Percentiles rank a stretch among this genome's conserved stretches.
phyloP scores from a whole-genome alignment of 2,797 vertebrate genomes.

The Anabas testudineus region DNA sequence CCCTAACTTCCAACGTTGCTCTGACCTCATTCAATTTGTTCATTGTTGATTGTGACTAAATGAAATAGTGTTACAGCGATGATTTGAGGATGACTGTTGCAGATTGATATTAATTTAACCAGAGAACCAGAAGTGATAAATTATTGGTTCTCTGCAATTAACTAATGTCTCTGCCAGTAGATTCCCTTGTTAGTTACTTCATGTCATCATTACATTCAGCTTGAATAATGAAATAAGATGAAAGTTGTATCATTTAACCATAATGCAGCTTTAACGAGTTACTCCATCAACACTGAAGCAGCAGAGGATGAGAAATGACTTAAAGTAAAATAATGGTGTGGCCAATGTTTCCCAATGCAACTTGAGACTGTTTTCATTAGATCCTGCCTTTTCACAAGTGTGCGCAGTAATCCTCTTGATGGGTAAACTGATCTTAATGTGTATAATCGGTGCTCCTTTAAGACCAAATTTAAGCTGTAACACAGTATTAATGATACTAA shows the following conservation, averaged over 20 bases:
- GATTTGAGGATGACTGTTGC: slow-evolving; percentile 8
- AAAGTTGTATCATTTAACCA: slow-evolving; percentile 3
- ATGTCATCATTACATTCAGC: slow-evolving; percentile 17
- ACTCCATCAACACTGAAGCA: background rate
- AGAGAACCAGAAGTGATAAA: slow-evolving; percentile 32
- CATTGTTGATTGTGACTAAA: background rate
- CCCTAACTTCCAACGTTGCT: background rate
- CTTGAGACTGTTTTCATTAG: background rate
- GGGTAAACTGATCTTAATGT: slow-evolving; percentile 15
- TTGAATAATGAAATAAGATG: slow-evolving; percentile 14
- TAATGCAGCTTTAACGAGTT: background rate
- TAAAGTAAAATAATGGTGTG: background rate
- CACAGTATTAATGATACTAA: slow-evolving; percentile 25
- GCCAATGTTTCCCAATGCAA: background rate
- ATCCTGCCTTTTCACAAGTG: background rate
- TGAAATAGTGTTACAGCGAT: background rate
- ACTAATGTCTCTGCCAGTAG: slow-evolving; percentile 27
- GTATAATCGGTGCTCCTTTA: slow-evolving; percentile 17
- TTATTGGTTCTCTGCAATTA: slow-evolving; percentile 45
- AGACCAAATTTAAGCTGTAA: slow-evolving; percentile 23
- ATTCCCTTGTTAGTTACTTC: background rate
- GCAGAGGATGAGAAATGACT: background rate
- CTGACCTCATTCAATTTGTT: slow-evolving; percentile 1
- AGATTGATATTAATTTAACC: slow-evolving; percentile 38
- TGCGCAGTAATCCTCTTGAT: background rate